These are phyloP conservation scores for Solen grandis DNA, from an alignment of 1,140 invertebrate genomes.

Conservation along the genomic window DNA sequence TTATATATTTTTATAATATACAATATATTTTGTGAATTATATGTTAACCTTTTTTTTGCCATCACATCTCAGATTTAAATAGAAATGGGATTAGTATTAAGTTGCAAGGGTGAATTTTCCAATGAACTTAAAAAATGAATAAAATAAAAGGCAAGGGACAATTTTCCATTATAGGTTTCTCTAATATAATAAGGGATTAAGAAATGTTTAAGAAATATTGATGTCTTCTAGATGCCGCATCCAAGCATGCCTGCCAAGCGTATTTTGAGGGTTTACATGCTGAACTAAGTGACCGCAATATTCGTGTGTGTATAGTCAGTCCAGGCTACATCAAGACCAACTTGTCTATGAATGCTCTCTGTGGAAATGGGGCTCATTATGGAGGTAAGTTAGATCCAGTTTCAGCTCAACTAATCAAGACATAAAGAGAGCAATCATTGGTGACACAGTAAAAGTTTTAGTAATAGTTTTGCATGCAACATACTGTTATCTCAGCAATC, in stretches of 20 bases:
- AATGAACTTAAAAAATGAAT: too few species aligned
- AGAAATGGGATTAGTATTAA: too few species aligned
- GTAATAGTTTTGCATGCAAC: neutral
- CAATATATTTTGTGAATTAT: too few species aligned
- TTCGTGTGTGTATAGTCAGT: conserved; percentile 91
- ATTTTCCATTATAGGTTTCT: too few species aligned
- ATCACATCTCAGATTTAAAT: too few species aligned
- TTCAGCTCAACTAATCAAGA: neutral
- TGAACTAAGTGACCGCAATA: conserved; percentile 86
- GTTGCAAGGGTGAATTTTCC: too few species aligned
- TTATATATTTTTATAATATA: too few species aligned
- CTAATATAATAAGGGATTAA: too few species aligned
- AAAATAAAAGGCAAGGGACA: too few species aligned
- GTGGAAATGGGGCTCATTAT: conserved; percentile 88
- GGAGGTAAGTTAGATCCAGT: conserved; percentile 84
- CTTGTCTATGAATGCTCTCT: conserved; percentile 94
- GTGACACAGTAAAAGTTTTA: neutral
- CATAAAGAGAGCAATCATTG: neutral
- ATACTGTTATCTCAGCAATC: too few species aligned
- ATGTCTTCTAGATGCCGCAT: conserved; percentile 90
- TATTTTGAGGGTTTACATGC: conserved; percentile 80
- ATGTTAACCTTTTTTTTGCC: too few species aligned
- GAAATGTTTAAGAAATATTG: too few species aligned
- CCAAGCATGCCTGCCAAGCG: conserved; percentile 93
- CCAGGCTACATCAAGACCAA: conserved; percentile 95